Percentiles rank a stretch among this genome's conserved stretches.
These are phyloP conservation scores for Cancer borealis DNA, from an alignment of 2,888 invertebrate genomes.

Conservation along the genomic window DNA sequence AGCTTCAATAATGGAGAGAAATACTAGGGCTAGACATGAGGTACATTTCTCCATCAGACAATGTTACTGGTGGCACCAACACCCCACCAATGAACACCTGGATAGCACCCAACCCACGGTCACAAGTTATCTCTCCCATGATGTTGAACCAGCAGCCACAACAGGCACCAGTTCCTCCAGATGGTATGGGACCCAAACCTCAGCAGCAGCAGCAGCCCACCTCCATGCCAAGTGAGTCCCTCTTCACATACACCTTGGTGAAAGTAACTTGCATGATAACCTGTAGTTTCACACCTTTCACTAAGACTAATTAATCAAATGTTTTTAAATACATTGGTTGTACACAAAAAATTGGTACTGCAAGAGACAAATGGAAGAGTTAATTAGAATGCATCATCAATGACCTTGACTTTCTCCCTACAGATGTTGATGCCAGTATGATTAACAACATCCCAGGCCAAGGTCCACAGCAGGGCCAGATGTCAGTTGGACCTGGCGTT, in stretches of 20 bases:
- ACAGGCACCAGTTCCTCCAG: slow-evolving; percentile 48
- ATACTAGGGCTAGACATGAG: not conserved
- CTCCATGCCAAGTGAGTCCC: slow-evolving; percentile 39
- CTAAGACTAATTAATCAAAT: too few species aligned
- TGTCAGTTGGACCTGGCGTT: slow-evolving; percentile 42
- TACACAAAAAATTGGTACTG: not conserved
- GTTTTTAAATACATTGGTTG: too few species aligned
- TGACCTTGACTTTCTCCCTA: not conserved
- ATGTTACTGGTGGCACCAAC: not conserved
- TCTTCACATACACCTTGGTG: too few species aligned
- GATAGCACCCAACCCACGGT: slow-evolving; percentile 5
- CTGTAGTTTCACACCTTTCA: too few species aligned
- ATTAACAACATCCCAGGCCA: not conserved
- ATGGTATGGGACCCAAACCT: not conserved
- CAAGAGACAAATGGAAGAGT: not conserved
- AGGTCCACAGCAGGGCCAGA: slow-evolving; percentile 13
- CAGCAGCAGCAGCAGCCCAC: slow-evolving; percentile 10
- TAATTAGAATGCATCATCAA: not conserved
- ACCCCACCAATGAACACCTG: not conserved
- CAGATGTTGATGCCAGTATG: slow-evolving; percentile 61
- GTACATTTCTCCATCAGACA: not conserved
- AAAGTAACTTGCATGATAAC: too few species aligned
- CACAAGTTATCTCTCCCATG: not conserved
- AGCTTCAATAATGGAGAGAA: not conserved
- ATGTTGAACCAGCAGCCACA: slow-evolving; percentile 62